phyloP scores from a whole-genome alignment of 1,140 invertebrate species.

The Aleiodes sp. region DNA sequence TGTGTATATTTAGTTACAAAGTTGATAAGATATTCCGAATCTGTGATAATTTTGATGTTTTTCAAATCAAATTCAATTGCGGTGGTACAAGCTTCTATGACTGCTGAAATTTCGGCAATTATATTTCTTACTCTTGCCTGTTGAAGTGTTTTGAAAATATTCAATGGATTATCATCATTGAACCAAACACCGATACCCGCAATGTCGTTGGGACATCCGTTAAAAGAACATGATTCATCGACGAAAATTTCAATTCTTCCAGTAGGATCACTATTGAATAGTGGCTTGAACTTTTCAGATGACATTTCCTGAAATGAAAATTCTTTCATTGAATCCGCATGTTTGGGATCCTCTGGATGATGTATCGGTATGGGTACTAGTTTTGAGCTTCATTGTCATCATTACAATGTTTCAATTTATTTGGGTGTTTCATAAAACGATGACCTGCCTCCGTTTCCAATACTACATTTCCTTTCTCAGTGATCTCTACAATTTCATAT shows the following conservation, averaged over 20 bases:
- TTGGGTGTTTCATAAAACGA: background rate
- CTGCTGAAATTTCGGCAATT: background rate
- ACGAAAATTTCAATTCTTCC: background rate
- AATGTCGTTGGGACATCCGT: background rate
- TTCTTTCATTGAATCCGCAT: background rate
- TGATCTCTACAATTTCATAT: constrained; percentile 19
- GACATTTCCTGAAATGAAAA: background rate
- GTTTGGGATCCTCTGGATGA: background rate
- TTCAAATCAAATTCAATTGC: background rate
- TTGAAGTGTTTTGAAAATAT: background rate
- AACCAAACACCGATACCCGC: background rate
- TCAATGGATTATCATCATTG: background rate
- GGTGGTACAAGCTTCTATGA: background rate
- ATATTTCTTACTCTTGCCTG: background rate
- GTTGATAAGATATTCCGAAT: background rate
- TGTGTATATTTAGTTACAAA: no score
- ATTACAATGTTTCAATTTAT: no score
- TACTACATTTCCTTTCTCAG: constrained; percentile 11
- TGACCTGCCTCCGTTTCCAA: constrained; percentile 22
- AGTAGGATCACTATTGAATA: background rate
- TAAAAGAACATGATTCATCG: background rate
- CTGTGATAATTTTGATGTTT: background rate
- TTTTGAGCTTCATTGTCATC: no score
- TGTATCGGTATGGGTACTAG: background rate
- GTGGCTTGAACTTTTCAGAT: background rate